A percentile compares a stretch with the other conserved stretches of the same genome.
phyloP scores from a whole-genome alignment of 2,888 invertebrate genomes.

The Brachyptera risi region DNA sequence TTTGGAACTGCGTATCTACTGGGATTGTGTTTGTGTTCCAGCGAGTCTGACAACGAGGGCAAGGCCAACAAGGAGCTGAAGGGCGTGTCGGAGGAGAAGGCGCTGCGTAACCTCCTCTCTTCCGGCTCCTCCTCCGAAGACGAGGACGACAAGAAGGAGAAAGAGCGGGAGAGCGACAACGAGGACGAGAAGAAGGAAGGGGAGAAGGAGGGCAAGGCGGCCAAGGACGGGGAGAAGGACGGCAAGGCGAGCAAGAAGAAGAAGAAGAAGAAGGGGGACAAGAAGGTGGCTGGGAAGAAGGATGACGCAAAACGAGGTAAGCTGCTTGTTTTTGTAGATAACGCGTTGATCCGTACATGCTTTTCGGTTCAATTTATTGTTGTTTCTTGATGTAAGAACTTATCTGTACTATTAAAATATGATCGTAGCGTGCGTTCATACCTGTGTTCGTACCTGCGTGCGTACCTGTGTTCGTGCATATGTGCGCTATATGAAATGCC shows the following conservation, averaged over 20 bases:
- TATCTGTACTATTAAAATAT: too few relatives aligned
- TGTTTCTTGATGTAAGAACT: too few relatives aligned
- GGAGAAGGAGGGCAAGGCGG: conserved; percentile 14
- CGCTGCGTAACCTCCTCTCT: conserved; percentile 76
- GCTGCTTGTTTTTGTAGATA: too few relatives aligned
- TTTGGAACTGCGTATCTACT: too few relatives aligned
- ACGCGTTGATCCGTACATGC: too few relatives aligned
- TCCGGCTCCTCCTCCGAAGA: conserved; percentile 51
- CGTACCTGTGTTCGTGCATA: too few relatives aligned
- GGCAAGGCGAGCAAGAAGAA: conserved; percentile 24
- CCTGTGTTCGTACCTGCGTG: too few relatives aligned
- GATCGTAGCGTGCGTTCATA: too few relatives aligned
- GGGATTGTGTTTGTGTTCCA: too few relatives aligned
- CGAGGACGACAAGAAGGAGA: conserved; percentile 29
- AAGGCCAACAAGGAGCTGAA: conserved; percentile 79
- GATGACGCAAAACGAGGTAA: background rate
- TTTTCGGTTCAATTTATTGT: too few relatives aligned
- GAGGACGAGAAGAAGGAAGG: conserved; percentile 26
- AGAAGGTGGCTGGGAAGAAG: conserved; percentile 25
- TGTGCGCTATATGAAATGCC: too few relatives aligned
- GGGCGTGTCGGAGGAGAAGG: conserved; percentile 88
- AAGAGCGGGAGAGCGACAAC: conserved; percentile 27
- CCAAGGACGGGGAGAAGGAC: conserved; percentile 23
- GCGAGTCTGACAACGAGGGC: conserved; percentile 66
- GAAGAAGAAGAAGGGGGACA: conserved; percentile 24